phyloP scores from a whole-genome alignment of 1,140 invertebrate genomes.

The Uloborus diversus region DNA sequence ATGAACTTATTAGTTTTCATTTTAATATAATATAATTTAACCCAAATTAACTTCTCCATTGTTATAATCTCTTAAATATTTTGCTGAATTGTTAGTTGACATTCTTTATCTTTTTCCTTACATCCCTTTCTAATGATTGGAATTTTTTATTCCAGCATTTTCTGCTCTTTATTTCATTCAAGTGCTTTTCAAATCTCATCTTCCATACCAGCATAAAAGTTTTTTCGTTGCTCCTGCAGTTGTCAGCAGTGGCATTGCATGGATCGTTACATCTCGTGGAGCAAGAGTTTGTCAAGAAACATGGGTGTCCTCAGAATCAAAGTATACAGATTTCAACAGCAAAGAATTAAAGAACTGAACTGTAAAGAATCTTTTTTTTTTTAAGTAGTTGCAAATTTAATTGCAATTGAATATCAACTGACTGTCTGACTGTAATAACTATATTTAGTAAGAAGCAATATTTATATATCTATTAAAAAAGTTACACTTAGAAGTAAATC shows the following conservation, averaged over 20 bases:
- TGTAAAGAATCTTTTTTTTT: no score
- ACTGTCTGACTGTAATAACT: no score
- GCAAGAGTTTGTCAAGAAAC: not conserved
- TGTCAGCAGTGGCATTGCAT: not conserved
- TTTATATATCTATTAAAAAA: no score
- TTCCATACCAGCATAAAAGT: not conserved
- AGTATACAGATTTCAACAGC: slow-evolving; percentile 1
- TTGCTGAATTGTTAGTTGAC: not conserved
- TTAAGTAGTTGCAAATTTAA: no score
- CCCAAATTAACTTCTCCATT: not conserved
- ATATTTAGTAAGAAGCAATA: no score
- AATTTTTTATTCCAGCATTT: not conserved
- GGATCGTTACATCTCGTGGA: not conserved
- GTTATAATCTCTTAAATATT: not conserved
- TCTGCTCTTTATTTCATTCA: slow-evolving; percentile 16
- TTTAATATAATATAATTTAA: no score
- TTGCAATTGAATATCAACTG: no score
- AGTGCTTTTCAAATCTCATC: not conserved
- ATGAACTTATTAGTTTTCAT: no score
- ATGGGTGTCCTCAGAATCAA: not conserved
- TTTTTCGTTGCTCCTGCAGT: not conserved
- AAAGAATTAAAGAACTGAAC: no score
- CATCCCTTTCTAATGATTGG: no score
- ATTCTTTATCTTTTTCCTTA: no score
- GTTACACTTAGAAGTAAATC: no score